Evolutionary conservation across 1,140 invertebrate species (phyloP).

Genomic region (Mercenaria mercenaria): DNA sequence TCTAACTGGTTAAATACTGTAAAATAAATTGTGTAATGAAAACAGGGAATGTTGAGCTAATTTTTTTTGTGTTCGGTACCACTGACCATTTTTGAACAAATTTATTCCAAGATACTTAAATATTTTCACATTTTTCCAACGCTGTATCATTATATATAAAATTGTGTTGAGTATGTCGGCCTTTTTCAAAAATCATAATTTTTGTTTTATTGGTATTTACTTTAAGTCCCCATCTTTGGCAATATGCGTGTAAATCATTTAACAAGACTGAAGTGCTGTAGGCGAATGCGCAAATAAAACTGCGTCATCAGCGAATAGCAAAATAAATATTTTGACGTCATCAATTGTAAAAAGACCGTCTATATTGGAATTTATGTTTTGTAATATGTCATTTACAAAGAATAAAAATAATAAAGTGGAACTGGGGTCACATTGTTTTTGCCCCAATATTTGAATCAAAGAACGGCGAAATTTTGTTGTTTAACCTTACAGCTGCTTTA

Average conservation of each 20-base stretch:
- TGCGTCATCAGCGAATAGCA: conserved; percentile 22
- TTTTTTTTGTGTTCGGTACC: background rate
- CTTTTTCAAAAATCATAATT: conserved; percentile 29
- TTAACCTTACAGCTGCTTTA: background rate
- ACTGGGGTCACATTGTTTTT: conserved; percentile 37
- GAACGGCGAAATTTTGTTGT: background rate
- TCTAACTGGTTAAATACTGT: too few relatives aligned
- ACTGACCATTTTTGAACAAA: conserved; percentile 36
- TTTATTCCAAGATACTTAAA: conserved; percentile 43
- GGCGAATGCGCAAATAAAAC: conserved; percentile 36
- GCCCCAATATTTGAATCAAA: conserved; percentile 41
- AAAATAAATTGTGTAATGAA: background rate
- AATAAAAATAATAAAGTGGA: conserved; percentile 35
- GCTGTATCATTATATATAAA: conserved; percentile 1
- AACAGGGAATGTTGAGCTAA: background rate
- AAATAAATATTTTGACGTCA: conserved; percentile 4
- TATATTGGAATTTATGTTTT: conserved; percentile 17
- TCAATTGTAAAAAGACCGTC: background rate
- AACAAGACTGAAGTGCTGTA: conserved; percentile 8
- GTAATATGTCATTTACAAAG: conserved; percentile 11
- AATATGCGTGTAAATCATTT: conserved; percentile 13
- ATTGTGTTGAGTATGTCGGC: conserved; percentile 14
- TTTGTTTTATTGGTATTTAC: conserved; percentile 30
- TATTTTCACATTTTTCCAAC: background rate
- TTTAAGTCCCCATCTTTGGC: background rate